Conservation (phyloP, 2,797 vertebrate species). For the Trachops cirrhosus region DNA sequence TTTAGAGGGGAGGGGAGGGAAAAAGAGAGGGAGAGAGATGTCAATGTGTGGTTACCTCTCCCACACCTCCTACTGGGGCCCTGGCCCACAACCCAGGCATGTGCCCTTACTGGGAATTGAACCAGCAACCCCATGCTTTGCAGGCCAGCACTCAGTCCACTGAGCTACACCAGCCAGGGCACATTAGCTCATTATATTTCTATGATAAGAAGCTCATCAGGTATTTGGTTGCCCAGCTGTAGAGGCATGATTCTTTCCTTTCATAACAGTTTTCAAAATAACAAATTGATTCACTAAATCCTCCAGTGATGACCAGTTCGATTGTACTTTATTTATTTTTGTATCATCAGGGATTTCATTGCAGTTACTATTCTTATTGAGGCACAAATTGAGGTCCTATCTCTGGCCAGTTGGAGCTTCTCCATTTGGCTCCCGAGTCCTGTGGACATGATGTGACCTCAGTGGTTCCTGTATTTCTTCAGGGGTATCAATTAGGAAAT, state of each 20-base stretch:
- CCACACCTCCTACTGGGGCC: too few relatives aligned
- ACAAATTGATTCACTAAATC: background rate
- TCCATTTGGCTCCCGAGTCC: background rate
- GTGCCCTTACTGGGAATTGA: too few relatives aligned
- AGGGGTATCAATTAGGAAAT: background rate
- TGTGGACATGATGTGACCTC: background rate
- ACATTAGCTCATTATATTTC: background rate
- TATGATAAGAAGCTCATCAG: background rate
- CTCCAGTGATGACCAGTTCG: background rate
- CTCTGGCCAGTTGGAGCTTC: background rate
- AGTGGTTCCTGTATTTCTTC: background rate
- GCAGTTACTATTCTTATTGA: background rate
- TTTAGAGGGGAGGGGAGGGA: too few relatives aligned
- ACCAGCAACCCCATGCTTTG: too few relatives aligned
- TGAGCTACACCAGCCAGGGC: too few relatives aligned
- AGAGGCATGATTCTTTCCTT: background rate
- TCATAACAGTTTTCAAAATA: background rate
- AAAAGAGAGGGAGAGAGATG: too few relatives aligned
- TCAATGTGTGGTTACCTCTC: too few relatives aligned
- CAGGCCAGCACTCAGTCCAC: too few relatives aligned
- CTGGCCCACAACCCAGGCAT: too few relatives aligned
- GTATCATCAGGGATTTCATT: background rate
- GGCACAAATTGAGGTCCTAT: background rate
- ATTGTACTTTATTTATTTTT: background rate
- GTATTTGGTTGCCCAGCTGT: background rate